These are phyloP conservation scores for Epistrophella euchroma DNA, from an alignment of 2,888 invertebrate species.

Conservation along the genomic window DNA sequence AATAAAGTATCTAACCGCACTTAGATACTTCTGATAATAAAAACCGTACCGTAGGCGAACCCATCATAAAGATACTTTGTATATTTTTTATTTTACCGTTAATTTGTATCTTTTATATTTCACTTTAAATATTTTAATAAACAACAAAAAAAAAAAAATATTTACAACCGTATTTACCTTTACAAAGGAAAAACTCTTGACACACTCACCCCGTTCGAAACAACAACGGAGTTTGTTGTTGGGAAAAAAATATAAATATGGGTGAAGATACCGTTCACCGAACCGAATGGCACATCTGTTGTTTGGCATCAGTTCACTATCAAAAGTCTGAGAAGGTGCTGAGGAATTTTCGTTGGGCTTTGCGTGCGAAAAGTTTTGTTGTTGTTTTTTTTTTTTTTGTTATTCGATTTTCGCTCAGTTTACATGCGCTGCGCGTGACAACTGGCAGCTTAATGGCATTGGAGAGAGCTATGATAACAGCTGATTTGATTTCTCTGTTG, in stretches of 20 bases:
- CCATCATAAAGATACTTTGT: not conserved
- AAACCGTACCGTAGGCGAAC: not conserved
- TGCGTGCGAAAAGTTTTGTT: slow-evolving; percentile 60
- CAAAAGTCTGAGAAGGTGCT: slow-evolving; percentile 73
- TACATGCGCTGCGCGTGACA: slow-evolving; percentile 71
- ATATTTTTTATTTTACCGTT: not conserved
- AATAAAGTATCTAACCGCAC: slow-evolving; percentile 28
- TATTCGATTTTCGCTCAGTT: slow-evolving; percentile 27
- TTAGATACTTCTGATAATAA: not conserved
- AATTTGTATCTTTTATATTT: slow-evolving; percentile 20
- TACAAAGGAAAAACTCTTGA: slow-evolving; percentile 23
- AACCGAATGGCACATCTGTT: slow-evolving; percentile 74
- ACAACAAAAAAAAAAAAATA: not conserved
- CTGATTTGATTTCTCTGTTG: slow-evolving; percentile 60
- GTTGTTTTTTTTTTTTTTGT: slow-evolving; percentile 18
- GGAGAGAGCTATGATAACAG: slow-evolving; percentile 47
- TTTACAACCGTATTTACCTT: slow-evolving; percentile 15
- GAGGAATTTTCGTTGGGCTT: slow-evolving; percentile 59
- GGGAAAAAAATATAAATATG: slow-evolving; percentile 65
- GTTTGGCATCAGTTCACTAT: slow-evolving; percentile 74
- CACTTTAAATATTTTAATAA: not conserved
- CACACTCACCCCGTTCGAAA: slow-evolving; percentile 65
- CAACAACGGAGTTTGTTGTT: slow-evolving; percentile 62
- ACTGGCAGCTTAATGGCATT: not conserved
- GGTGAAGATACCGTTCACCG: slow-evolving; percentile 72